phyloP scores from a whole-genome alignment of 2,113 vertebrate genomes.

The Orthonyx spaldingii region DNA sequence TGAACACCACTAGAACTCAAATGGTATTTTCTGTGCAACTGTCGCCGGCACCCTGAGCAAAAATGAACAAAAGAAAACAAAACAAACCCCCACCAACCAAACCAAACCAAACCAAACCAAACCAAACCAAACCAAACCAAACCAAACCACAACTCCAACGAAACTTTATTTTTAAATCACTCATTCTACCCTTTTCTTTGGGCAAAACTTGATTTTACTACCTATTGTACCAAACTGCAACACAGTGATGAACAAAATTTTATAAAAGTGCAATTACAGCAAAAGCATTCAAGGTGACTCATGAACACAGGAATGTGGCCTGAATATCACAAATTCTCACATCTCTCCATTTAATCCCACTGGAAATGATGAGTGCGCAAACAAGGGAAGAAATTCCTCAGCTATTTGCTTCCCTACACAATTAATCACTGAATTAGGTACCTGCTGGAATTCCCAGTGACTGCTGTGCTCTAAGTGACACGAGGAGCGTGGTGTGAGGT shows the following conservation, averaged over 20 bases:
- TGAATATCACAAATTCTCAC: neutral
- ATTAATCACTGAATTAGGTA: neutral
- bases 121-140: neutral
- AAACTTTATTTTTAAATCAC: neutral
- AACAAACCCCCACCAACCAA: neutral
- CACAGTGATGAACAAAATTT: neutral
- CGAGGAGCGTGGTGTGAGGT: neutral
- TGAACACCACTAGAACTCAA: neutral
- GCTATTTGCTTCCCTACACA: neutral
- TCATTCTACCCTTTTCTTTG: neutral
- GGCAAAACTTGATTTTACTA: neutral
- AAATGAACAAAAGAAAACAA: neutral
- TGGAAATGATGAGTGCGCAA: neutral
- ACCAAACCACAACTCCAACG: neutral
- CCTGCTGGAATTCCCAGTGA: neutral
- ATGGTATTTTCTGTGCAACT: neutral
- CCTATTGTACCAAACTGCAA: neutral
- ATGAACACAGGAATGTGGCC: neutral
- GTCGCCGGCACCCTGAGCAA: fast-evolving
- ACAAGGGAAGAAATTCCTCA: neutral
- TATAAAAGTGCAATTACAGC: neutral
- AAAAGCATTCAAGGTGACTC: neutral
- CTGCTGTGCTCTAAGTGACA: neutral
- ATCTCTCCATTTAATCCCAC: neutral
- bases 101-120: neutral